Percentiles rank a stretch among this genome's conserved stretches.
Conservation (phyloP, 1,140 invertebrate species). For the Anoplolepis gracilipes region DNA sequence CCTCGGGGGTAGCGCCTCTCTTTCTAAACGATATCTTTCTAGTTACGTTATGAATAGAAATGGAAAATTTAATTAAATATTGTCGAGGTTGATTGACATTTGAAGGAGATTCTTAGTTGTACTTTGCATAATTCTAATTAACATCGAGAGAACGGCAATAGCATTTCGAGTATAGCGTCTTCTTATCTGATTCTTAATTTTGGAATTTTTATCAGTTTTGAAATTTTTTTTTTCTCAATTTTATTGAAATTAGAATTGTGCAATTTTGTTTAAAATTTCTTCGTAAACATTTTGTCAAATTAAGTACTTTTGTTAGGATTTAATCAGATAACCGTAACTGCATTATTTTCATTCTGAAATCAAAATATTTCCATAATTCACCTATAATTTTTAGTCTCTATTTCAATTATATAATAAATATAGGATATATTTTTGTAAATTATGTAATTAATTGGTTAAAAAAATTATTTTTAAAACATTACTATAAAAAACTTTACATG, state of each 20-base stretch:
- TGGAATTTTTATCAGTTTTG: slow-evolving; percentile 9
- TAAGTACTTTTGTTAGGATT: neutral
- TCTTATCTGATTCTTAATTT: slow-evolving; percentile 12
- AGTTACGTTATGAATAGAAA: slow-evolving; percentile 43
- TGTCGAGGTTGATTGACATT: neutral
- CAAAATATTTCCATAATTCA: no score
- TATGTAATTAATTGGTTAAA: no score
- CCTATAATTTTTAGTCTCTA: no score
- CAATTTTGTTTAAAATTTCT: neutral
- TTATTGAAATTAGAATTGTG: neutral
- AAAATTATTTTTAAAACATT: no score
- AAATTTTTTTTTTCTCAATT: neutral
- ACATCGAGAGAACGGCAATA: neutral
- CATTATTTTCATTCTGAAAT: neutral
- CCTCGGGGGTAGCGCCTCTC: neutral
- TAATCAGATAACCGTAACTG: neutral
- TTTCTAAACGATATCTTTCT: slow-evolving; percentile 14
- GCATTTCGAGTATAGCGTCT: neutral
- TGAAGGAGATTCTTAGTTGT: neutral
- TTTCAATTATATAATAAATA: no score
- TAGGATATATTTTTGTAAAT: no score
- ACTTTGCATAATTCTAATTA: slow-evolving; percentile 34
- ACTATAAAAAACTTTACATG: neutral
- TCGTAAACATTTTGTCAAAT: neutral
- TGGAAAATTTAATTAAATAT: slow-evolving; percentile 44